These are phyloP conservation scores for Crotalus horridus DNA, from an alignment of 2,113 vertebrate genomes.

Conservation along the genomic window DNA sequence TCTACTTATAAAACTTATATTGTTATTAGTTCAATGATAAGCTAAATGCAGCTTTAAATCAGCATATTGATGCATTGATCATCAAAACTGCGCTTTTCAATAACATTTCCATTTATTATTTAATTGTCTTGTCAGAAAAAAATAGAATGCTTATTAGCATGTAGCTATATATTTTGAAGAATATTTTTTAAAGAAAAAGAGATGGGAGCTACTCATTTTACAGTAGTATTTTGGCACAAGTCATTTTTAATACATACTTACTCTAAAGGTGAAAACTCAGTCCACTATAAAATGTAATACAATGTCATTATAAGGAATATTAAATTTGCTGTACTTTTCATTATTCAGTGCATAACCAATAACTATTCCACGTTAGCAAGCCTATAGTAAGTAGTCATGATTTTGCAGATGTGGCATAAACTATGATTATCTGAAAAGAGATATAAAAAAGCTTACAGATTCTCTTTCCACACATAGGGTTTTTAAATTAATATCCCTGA, in stretches of 20 bases:
- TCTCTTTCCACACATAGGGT: constrained; percentile 32
- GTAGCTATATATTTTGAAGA: background rate
- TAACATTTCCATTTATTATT: background rate
- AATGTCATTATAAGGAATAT: background rate
- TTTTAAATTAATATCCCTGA: constrained; percentile 55
- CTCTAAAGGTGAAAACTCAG: background rate
- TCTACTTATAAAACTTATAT: background rate
- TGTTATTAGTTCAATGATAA: background rate
- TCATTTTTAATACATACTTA: background rate
- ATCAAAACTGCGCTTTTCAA: background rate
- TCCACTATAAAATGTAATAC: background rate
- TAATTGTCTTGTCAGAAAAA: background rate
- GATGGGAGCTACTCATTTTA: background rate
- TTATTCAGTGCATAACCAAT: background rate
- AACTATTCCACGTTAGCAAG: background rate
- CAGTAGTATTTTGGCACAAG: background rate
- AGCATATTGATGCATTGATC: background rate
- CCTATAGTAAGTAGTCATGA: background rate
- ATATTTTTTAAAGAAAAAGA: background rate
- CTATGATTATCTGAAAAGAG: background rate
- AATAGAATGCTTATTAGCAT: background rate
- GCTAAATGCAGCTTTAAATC: background rate
- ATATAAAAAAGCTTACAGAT: constrained; percentile 14
- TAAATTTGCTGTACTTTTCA: background rate
- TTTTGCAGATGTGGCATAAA: background rate